A percentile compares a stretch with the other conserved stretches of the same genome.
phyloP scores from a whole-genome alignment of 2,888 invertebrate species.

The Drosophila rellima region DNA sequence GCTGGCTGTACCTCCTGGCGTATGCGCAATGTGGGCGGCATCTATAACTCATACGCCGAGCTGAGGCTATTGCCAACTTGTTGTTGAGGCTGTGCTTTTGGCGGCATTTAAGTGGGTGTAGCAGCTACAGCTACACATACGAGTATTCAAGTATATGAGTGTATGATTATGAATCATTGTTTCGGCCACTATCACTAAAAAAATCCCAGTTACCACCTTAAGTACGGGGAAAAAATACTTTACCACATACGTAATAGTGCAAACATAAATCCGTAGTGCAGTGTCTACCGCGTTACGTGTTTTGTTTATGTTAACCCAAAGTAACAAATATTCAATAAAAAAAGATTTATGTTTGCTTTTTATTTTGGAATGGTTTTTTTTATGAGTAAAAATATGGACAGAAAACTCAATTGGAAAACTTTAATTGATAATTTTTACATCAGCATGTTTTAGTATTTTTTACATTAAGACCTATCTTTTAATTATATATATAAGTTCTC shows the following conservation, averaged over 20 bases:
- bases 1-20: constrained; percentile 55
- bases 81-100: constrained; percentile 27
- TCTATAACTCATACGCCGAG: constrained; percentile 33
- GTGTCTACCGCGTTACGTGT: constrained; percentile 51
- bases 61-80: constrained; percentile 33
- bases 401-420: not conserved
- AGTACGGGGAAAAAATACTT: constrained; percentile 25
- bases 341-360: constrained; percentile 19
- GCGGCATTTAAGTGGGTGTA: constrained; percentile 50
- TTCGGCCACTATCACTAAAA: constrained; percentile 11
- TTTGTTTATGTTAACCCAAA: constrained; percentile 37
- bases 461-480: no score
- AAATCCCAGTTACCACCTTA: constrained; percentile 21
- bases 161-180: constrained; percentile 51
- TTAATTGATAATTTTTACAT: not conserved
- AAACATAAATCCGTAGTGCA: constrained; percentile 42
- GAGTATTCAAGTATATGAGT: not conserved
- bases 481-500: no score
- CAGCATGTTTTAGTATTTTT: not conserved
- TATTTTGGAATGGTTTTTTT: constrained; percentile 2
- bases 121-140: constrained; percentile 20
- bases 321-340: constrained; percentile 45
- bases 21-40: constrained; percentile 67
- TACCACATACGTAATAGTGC: constrained; percentile 46
- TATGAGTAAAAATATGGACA: not conserved